Evolutionary conservation across 2,888 invertebrate species (phyloP).

Genomic region (Aphodius sticticus): DNA sequence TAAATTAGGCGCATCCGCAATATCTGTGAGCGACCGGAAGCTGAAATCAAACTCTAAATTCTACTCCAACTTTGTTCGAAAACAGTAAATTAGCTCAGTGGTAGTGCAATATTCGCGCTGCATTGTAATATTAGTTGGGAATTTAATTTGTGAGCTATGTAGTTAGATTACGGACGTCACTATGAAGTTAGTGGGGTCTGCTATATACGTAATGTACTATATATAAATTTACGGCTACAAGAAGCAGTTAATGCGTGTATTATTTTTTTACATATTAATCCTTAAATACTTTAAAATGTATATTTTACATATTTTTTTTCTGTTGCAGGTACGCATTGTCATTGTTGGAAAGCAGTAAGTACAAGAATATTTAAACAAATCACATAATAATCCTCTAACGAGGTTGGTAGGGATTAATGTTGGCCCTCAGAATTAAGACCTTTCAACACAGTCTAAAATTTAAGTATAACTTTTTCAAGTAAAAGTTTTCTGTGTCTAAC

Average conservation of each 20-base stretch:
- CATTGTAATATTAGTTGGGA: neutral
- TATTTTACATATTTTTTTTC: constrained; percentile 11
- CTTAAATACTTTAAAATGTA: neutral
- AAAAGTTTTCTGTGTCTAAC: no score
- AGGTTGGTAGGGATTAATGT: no score
- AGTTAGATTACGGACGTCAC: neutral
- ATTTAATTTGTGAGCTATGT: neutral
- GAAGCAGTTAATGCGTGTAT: no score
- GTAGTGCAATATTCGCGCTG: neutral
- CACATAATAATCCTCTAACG: no score
- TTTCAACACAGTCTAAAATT: no score
- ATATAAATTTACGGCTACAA: no score
- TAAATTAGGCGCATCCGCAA: neutral
- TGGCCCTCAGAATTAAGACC: no score
- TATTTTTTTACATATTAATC: neutral
- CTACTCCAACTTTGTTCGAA: neutral
- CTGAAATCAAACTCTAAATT: neutral
- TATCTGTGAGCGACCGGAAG: neutral
- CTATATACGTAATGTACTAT: no score
- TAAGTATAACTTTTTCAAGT: no score
- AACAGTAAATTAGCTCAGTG: neutral
- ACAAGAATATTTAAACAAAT: neutral
- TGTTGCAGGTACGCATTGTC: constrained; percentile 20
- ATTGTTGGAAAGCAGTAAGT: constrained; percentile 17
- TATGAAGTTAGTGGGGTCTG: neutral